A percentile compares a stretch with the other conserved stretches of the same genome.
phyloP scores from a whole-genome alignment of 2,113 vertebrate species.

The Apodemus sylvaticus region DNA sequence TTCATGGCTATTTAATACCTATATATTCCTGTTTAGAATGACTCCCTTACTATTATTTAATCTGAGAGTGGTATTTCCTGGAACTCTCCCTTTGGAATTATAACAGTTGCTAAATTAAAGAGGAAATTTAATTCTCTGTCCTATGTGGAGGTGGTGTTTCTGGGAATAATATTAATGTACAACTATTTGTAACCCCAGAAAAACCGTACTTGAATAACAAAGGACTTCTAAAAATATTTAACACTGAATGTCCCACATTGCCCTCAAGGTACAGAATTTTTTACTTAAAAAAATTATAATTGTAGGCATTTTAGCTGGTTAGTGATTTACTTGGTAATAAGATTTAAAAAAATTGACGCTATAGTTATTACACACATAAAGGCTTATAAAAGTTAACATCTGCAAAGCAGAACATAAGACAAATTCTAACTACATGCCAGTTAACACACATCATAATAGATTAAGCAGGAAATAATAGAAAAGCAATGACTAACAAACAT shows the following conservation, averaged over 20 bases:
- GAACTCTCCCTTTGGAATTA: constrained; percentile 32
- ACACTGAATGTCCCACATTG: background rate
- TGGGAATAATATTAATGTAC: constrained; percentile 37
- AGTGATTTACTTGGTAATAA: background rate
- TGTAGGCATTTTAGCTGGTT: background rate
- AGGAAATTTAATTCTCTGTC: constrained; percentile 56
- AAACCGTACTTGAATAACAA: constrained; percentile 32
- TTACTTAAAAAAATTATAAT: background rate
- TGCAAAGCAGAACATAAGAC: background rate
- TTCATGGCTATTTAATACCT: background rate
- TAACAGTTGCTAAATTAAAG: constrained; percentile 40
- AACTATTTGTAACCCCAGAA: constrained; percentile 62
- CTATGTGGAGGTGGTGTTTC: constrained; percentile 45
- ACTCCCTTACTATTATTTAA: constrained; percentile 21
- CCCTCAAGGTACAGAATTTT: background rate
- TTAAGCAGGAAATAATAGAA: background rate
- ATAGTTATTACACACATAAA: background rate
- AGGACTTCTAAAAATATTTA: constrained; percentile 36
- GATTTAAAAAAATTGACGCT: constrained; percentile 16
- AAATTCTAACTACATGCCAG: constrained; percentile 1
- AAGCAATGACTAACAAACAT: background rate
- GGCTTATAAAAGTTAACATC: constrained; percentile 37
- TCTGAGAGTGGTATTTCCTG: constrained; percentile 34
- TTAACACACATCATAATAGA: constrained; percentile 3
- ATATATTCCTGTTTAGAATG: background rate